Base-by-base conservation (phyloP, 2,797 vertebrate genomes). In the Helicolenus hilgendorfi region DNA sequence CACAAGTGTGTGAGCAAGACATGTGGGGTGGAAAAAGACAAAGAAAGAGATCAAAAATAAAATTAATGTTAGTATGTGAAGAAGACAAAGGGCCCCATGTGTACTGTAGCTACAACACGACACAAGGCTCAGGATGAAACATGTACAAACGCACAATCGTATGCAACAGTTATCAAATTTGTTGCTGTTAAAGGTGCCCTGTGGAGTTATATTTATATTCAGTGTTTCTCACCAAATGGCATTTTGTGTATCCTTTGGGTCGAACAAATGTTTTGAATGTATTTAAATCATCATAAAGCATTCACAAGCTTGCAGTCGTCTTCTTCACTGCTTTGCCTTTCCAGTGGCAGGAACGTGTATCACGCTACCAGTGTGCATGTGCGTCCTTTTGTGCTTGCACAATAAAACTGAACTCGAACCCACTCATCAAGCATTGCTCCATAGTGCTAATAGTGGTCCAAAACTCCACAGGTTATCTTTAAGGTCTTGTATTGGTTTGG, bases 41-140 rank as follows among this genome's bases (percentile, higher is more conserved):
- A 76, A 73, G 20, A 41, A 15, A 55, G 3, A 24, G 59, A 86
- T 59, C 8, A 41, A 4, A 20, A 59, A 68, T 27, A 74, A 71
- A 79, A 79, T 80, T 2, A 26, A 63, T 62, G 56, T 55, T 26
- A 15, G 27, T 15, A 24, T 49, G 70, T 38, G n/a, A 76, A 60
- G 49, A 70, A 77, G 72, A 84, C 58, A 72, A 85, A 81, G 73
- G 41, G 26, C 27, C 65, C 36, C 27, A 56, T n/a, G 29, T 68
- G 31, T 59, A 5, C 24, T 38, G 55, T 6, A 29, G 24, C 33
- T 64, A 33, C 60, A 72, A 13, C 4, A 41, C 24, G 58, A 15
- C n/a, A 35, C 36, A 74, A 10, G 6, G 10, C 22, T 55, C 14
- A 27, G 56, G 29, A 72, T 0, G 1, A 59, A 33, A 72, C 22